phyloP scores from a whole-genome alignment of 2,888 invertebrate genomes.

The Papilio demoleus region DNA sequence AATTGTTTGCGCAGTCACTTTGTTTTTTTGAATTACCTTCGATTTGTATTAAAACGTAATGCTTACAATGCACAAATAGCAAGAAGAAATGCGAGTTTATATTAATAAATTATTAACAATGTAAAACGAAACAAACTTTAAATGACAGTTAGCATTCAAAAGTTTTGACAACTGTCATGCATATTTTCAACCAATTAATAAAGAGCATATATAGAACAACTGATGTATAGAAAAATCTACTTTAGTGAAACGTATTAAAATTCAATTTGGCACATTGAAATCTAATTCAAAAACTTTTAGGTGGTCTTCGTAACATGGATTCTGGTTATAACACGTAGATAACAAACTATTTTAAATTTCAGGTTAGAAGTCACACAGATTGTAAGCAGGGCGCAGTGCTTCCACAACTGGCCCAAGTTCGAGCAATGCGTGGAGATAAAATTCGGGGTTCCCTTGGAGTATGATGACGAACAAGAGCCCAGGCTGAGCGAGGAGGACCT shows the following conservation, averaged over 20 bases:
- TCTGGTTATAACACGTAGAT: no score
- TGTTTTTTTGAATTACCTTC: background rate
- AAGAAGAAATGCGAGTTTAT: no score
- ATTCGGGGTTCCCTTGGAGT: conserved; percentile 67
- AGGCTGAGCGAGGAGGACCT: conserved; percentile 64
- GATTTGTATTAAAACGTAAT: background rate
- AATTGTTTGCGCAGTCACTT: conserved; percentile 8
- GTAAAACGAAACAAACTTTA: background rate
- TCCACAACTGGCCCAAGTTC: conserved; percentile 71
- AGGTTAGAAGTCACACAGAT: conserved; percentile 69
- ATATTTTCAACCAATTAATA: background rate
- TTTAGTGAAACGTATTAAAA: background rate
- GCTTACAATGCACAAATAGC: no score
- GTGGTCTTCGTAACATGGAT: no score
- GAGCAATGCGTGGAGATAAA: conserved; percentile 65
- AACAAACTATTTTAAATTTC: conserved; percentile 39
- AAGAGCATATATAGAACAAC: no score
- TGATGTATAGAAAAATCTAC: background rate
- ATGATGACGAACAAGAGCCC: conserved; percentile 53
- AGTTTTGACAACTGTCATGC: background rate
- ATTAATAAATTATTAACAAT: no score
- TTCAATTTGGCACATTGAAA: background rate
- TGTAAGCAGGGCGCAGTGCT: conserved; percentile 61
- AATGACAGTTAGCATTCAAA: background rate
- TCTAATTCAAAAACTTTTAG: no score